A percentile compares a stretch with the other conserved stretches of the same genome.
These are phyloP conservation scores for Dascyllus trimaculatus DNA, from an alignment of 2,113 vertebrate species.

Conservation along the genomic window DNA sequence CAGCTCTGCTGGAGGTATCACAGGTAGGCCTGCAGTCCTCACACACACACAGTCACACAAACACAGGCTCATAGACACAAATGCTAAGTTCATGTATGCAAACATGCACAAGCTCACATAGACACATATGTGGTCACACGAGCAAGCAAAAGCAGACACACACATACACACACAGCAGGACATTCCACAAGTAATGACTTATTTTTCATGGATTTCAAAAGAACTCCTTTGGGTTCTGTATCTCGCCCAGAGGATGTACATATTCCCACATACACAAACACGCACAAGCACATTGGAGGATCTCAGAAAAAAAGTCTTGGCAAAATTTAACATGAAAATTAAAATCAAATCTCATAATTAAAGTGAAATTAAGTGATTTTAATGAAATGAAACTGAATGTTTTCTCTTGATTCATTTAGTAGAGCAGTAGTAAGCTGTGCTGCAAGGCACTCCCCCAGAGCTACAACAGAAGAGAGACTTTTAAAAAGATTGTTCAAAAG, in stretches of 20 bases:
- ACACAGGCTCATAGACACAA: background rate
- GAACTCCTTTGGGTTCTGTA: slow-evolving; percentile 28
- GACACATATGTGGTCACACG: background rate
- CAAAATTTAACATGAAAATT: slow-evolving; percentile 9
- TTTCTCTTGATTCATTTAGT: slow-evolving; percentile 25
- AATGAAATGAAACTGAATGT: slow-evolving; percentile 4
- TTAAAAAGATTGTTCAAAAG: background rate
- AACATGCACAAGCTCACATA: background rate
- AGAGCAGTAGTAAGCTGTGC: background rate
- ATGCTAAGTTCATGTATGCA: no score
- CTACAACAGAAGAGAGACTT: background rate
- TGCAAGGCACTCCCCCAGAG: background rate
- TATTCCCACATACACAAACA: background rate
- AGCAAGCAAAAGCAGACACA: background rate
- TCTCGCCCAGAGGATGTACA: slow-evolving; percentile 22
- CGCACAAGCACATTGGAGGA: background rate
- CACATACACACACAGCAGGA: slow-evolving; percentile 33
- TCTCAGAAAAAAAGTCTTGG: background rate
- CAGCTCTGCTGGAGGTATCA: slow-evolving; percentile 67
- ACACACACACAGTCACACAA: slow-evolving; percentile 8
- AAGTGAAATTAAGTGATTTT: slow-evolving; percentile 24
- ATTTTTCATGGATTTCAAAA: slow-evolving; percentile 50
- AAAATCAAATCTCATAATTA: slow-evolving; percentile 29
- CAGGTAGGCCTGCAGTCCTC: slow-evolving; percentile 41
- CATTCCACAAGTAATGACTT: slow-evolving; percentile 33